These are phyloP conservation scores for Cephalopachus bancanus DNA, from an alignment of 2,797 vertebrate genomes.

Conservation along the genomic window DNA sequence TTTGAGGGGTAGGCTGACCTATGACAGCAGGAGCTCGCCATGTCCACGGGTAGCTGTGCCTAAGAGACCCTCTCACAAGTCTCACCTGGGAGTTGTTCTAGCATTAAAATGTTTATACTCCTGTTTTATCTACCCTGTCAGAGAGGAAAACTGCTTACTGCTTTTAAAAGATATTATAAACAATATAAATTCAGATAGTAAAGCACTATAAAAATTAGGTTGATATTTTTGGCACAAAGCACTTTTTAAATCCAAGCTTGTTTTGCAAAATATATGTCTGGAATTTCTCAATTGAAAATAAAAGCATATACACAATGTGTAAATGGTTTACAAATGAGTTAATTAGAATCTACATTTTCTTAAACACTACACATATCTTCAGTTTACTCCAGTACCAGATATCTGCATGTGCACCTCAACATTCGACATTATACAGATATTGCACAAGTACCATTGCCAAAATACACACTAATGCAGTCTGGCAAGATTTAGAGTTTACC, in stretches of 20 bases:
- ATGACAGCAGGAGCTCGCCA: neutral
- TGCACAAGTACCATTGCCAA: slow-evolving; percentile 76
- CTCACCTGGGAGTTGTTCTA: slow-evolving; percentile 39
- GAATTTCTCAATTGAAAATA: slow-evolving; percentile 79
- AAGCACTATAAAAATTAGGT: slow-evolving; percentile 82
- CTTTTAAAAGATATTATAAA: slow-evolving; percentile 77
- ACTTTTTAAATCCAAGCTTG: slow-evolving; percentile 80
- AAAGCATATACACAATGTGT: slow-evolving; percentile 34
- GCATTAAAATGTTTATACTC: slow-evolving; percentile 23
- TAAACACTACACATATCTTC: neutral
- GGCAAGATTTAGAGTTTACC: slow-evolving; percentile 31
- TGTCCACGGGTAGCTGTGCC: fast-evolving
- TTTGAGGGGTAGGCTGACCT: neutral
- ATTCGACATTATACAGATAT: slow-evolving; percentile 59
- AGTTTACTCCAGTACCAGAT: slow-evolving; percentile 63
- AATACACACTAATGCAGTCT: slow-evolving; percentile 35
- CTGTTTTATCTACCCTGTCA: slow-evolving; percentile 67
- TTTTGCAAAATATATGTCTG: slow-evolving; percentile 72
- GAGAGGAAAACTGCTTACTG: slow-evolving; percentile 73
- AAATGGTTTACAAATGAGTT: slow-evolving; percentile 54
- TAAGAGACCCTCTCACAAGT: neutral
- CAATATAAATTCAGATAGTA: slow-evolving; percentile 80
- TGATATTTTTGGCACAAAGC: slow-evolving; percentile 88
- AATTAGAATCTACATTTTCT: slow-evolving; percentile 61
- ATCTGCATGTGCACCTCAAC: slow-evolving; percentile 52